Percentiles rank a stretch among this genome's conserved stretches.
phyloP scores from a whole-genome alignment of 2,113 vertebrate species.

The Girardinichthys multiradiatus region DNA sequence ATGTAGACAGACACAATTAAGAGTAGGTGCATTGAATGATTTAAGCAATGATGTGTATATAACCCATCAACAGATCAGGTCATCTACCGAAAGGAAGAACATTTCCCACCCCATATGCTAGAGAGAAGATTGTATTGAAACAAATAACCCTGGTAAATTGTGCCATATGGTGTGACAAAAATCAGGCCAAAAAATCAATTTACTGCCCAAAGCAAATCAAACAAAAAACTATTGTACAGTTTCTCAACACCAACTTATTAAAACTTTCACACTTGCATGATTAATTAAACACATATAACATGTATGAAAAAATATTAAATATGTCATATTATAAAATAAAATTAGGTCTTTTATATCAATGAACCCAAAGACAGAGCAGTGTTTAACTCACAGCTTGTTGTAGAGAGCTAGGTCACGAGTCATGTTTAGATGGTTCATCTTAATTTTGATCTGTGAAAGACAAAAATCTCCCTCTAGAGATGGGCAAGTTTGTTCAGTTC shows the following conservation, averaged over 20 bases:
- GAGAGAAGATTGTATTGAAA: conserved; percentile 37
- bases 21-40: neutral
- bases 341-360: neutral
- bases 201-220: neutral
- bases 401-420: neutral
- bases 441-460: conserved; percentile 14
- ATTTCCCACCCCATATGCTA: conserved; percentile 24
- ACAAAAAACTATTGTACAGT: neutral
- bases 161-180: conserved; percentile 35
- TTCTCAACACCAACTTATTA: neutral
- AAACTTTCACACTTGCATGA: neutral
- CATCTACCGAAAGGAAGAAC: conserved; percentile 35
- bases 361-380: neutral
- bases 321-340: neutral
- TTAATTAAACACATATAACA: neutral
- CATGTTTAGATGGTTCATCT: neutral
- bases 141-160: conserved; percentile 30
- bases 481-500: conserved; percentile 35
- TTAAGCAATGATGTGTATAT: conserved; percentile 3
- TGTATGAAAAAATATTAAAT: neutral
- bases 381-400: neutral
- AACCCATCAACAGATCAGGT: conserved; percentile 4
- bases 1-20: neutral
- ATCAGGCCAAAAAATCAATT: neutral
- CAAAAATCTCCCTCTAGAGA: conserved; percentile 13